A percentile compares a stretch with the other conserved stretches of the same genome.
Evolutionary conservation across 2,888 invertebrate species (phyloP).

Genomic region (Lochmaea crataegi): DNA sequence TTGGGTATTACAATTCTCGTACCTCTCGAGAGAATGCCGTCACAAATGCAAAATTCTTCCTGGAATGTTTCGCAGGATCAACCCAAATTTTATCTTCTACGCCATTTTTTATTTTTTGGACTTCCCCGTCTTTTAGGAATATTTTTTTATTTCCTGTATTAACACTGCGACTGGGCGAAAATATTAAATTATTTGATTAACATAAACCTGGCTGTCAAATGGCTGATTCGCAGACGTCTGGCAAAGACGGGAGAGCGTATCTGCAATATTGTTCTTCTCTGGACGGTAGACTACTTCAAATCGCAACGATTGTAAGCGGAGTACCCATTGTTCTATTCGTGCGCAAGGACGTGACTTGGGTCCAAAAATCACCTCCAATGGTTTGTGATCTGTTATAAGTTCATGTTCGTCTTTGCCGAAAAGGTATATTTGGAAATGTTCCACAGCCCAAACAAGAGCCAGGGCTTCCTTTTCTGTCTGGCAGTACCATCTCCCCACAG

Average conservation of each 20-base stretch:
- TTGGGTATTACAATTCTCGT: slow-evolving; percentile 47
- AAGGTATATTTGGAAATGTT: not conserved
- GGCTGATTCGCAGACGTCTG: not conserved
- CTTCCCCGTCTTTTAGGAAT: not conserved
- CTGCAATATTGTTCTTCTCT: slow-evolving; percentile 1
- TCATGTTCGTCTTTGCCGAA: not conserved
- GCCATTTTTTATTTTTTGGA: not conserved
- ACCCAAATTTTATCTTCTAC: not conserved
- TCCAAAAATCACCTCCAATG: slow-evolving; percentile 48
- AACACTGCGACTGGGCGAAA: no score
- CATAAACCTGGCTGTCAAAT: slow-evolving; percentile 26
- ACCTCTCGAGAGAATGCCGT: slow-evolving; percentile 45
- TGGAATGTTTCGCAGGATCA: slow-evolving; percentile 43
- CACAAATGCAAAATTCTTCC: slow-evolving; percentile 53
- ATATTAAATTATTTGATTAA: not conserved
- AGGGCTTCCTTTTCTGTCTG: not conserved
- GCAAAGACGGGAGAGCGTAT: no score
- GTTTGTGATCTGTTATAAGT: not conserved
- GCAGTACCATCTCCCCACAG: slow-evolving; percentile 14
- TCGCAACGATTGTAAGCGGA: slow-evolving; percentile 38
- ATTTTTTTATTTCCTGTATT: no score
- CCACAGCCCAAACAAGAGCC: not conserved
- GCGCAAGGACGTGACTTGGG: slow-evolving; percentile 48
- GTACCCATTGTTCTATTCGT: slow-evolving; percentile 37
- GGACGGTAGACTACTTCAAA: slow-evolving; percentile 34